These are phyloP conservation scores for Caenorhabditis panamensis DNA, from an alignment of 2,888 invertebrate genomes.

Conservation along the genomic window DNA sequence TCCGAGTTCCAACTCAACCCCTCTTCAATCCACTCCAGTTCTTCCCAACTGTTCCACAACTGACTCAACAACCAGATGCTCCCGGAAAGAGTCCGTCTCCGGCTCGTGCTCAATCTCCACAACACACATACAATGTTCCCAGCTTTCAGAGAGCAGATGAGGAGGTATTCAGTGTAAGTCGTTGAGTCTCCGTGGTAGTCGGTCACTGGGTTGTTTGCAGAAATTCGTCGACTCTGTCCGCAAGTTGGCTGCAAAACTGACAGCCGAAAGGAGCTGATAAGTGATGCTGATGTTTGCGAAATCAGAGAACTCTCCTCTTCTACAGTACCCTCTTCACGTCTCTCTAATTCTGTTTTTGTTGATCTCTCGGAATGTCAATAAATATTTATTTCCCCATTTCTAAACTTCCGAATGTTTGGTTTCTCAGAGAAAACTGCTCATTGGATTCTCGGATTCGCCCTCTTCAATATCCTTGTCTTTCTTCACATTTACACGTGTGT, in stretches of 20 bases:
- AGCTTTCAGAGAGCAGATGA: constrained; percentile 45
- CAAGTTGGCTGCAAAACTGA: constrained; percentile 30
- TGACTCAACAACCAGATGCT: constrained; percentile 5
- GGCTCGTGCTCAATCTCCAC: constrained; percentile 5
- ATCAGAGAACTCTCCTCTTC: too few relatives aligned
- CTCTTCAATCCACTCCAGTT: constrained; percentile 30
- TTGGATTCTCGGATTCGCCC: constrained; percentile 24
- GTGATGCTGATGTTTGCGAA: too few relatives aligned
- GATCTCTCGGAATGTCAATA: constrained; percentile 4
- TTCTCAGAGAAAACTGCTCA: constrained; percentile 32
- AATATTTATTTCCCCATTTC: not conserved
- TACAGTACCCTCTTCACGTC: not conserved
- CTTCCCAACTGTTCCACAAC: not conserved
- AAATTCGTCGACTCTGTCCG: constrained; percentile 48
- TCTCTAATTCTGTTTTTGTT: not conserved
- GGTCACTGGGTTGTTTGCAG: too few relatives aligned
- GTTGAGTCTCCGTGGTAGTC: too few relatives aligned
- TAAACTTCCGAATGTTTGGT: constrained; percentile 5
- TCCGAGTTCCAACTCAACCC: constrained; percentile 28
- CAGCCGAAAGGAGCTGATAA: constrained; percentile 43
- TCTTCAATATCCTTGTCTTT: constrained; percentile 24
- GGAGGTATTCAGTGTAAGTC: constrained; percentile 38
- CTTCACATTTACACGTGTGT: constrained; percentile 28
- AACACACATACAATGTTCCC: constrained; percentile 26
- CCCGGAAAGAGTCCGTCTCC: constrained; percentile 9